phyloP scores from a whole-genome alignment of 2,888 invertebrate genomes.

The Ormyrus thymus region DNA sequence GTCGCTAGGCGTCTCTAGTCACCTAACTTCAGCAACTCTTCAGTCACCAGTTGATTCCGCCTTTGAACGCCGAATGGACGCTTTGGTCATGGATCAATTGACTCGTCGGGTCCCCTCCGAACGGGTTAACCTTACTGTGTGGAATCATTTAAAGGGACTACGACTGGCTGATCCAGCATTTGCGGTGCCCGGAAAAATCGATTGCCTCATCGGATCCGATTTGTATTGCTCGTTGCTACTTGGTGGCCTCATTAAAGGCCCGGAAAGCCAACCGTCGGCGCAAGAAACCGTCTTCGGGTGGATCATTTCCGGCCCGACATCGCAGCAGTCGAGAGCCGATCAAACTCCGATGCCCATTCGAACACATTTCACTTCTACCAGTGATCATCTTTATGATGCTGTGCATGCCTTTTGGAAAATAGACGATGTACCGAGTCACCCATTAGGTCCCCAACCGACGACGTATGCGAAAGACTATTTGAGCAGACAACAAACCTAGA shows the following conservation, averaged over 20 bases:
- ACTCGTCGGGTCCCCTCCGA: neutral
- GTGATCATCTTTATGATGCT: neutral
- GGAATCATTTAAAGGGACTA: neutral
- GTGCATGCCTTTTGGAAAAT: conserved; percentile 37
- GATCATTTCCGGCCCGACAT: conserved; percentile 18
- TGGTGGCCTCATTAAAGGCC: neutral
- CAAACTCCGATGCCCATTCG: neutral
- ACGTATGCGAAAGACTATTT: conserved; percentile 25
- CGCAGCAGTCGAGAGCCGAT: neutral
- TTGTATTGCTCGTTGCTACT: neutral
- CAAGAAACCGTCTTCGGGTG: conserved; percentile 26
- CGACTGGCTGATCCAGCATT: conserved; percentile 17
- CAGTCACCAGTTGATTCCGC: neutral
- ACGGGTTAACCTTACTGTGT: conserved; percentile 2
- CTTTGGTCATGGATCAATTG: conserved; percentile 5
- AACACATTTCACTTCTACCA: neutral
- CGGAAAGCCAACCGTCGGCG: neutral
- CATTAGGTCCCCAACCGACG: neutral
- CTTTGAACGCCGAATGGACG: neutral
- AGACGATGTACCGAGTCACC: conserved; percentile 29
- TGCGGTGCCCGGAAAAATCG: neutral
- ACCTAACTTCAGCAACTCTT: neutral
- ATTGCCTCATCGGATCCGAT: conserved; percentile 22
- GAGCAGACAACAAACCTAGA: neutral
- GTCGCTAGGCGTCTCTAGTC: neutral